These are phyloP conservation scores for Reticulitermes lucifugus DNA, from an alignment of 2,888 invertebrate species.

Conservation along the genomic window DNA sequence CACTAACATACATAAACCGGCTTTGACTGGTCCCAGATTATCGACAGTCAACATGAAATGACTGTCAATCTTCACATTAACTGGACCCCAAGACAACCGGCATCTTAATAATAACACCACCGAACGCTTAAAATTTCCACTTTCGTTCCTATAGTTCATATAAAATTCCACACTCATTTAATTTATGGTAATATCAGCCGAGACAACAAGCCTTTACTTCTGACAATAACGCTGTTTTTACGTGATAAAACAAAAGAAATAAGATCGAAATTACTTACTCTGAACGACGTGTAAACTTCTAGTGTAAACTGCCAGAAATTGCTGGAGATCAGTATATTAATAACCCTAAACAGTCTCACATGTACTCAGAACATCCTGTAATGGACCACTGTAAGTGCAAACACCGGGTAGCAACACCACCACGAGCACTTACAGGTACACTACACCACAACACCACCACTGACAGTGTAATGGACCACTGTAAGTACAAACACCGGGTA, in stretches of 20 bases:
- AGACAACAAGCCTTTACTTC: not conserved
- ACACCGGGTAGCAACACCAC: not conserved
- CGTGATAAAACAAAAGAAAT: constrained; percentile 10
- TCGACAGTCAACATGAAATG: constrained; percentile 22
- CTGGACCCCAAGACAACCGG: not conserved
- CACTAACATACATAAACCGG: not conserved
- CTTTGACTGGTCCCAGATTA: not conserved
- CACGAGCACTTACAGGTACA: not conserved
- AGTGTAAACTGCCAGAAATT: not conserved
- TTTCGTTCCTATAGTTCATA: not conserved
- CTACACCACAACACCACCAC: not conserved
- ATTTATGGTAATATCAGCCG: not conserved
- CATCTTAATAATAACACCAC: not conserved
- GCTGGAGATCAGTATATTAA: not conserved
- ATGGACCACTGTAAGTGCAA: not conserved
- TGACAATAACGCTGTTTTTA: constrained; percentile 13
- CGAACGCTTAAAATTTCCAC: not conserved
- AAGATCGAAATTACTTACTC: not conserved
- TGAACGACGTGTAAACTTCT: not conserved
- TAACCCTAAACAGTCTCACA: not conserved
- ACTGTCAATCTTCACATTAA: not conserved
- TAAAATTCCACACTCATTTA: not conserved
- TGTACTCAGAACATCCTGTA: not conserved
- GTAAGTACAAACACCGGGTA: not conserved
- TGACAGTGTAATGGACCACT: not conserved